Percentiles rank a stretch among this genome's conserved stretches.
Evolutionary conservation across 2,113 vertebrate species (phyloP).

Genomic region (Sinocyclocheilus anophthalmus): DNA sequence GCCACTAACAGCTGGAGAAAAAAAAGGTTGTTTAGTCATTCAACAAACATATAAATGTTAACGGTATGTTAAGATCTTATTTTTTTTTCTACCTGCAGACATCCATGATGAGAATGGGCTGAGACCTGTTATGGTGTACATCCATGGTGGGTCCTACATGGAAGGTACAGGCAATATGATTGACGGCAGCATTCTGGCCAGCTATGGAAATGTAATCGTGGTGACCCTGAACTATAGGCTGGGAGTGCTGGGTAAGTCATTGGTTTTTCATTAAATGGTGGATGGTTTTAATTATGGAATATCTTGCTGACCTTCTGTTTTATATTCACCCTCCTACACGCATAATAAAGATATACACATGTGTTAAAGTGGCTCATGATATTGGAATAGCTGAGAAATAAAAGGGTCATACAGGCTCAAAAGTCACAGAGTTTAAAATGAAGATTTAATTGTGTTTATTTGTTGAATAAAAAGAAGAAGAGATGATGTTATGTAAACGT

Average conservation of each 20-base stretch:
- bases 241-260: constrained; percentile 55
- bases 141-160: constrained; percentile 96
- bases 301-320: constrained; percentile 25
- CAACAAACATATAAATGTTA: background rate
- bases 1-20: background rate
- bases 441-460: background rate
- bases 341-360: constrained; percentile 4
- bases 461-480: background rate
- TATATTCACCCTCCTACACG: background rate
- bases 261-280: background rate
- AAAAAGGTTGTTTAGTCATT: background rate
- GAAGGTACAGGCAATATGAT: constrained; percentile 96
- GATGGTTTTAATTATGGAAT: background rate
- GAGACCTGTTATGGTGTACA: constrained; percentile 95
- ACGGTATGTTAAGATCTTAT: background rate
- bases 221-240: constrained; percentile 57
- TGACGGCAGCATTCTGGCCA: constrained; percentile 93
- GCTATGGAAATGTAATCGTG: constrained; percentile 63
- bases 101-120: constrained; percentile 92
- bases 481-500: background rate
- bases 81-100: constrained; percentile 74
- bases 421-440: background rate
- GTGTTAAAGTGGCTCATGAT: background rate
- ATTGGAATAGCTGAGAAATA: constrained; percentile 1
- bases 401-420: background rate